Evolutionary conservation across 53 echinoderm and acorn worm species (phyloP), one percentile per base, ranked within the genome.

Genomic region (Actinopyga echinites): DNA sequence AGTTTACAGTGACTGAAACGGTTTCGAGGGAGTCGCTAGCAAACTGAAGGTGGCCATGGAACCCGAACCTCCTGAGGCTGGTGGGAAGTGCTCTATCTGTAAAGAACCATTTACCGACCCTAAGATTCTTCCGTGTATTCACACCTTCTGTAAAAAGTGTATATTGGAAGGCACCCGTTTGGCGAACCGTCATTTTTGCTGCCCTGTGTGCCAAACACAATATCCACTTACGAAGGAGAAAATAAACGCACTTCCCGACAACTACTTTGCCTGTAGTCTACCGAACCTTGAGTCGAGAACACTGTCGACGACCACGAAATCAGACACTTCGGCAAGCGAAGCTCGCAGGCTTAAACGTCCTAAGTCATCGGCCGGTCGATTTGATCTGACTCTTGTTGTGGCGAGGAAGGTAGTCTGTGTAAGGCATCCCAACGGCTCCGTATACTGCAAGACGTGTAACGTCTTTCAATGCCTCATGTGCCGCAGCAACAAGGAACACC

Each of bases 141-240:
- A 77, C 30, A 77, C 77, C 19, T 77, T 77, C 26, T 77, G 77
- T 30, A 77, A 77, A 30, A 77, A 31, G 56, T 77, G 77, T 77
- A 52, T 77, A 5, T 3, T 55, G 29, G 56, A 77, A 17, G 49
- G 44, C 56, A 54, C 54, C 17, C 54, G 77, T 1, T 53, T 55
- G 6, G 77, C 52, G 12, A 17, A 31, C 28, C 77, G 77, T 23
- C 30, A 54, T 31, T 77, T 77, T 20, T 55, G 77, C 31, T 77
- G 77, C 44, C 77, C 77, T 8, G 19, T 55, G 31, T 77, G 77
- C 49, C 53, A 77, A 32, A 77, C 55, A 11, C 56, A 43, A 2
- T 55, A 77, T 32, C 13, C 54, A 2, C 31, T 77, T 6, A 77
- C 26, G 28, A 77, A 77, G 44, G 77, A 77, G 19, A 77, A 77